These are phyloP conservation scores for Drosophila kanapiae DNA, from an alignment of 1,140 invertebrate species.

Conservation along the genomic window DNA sequence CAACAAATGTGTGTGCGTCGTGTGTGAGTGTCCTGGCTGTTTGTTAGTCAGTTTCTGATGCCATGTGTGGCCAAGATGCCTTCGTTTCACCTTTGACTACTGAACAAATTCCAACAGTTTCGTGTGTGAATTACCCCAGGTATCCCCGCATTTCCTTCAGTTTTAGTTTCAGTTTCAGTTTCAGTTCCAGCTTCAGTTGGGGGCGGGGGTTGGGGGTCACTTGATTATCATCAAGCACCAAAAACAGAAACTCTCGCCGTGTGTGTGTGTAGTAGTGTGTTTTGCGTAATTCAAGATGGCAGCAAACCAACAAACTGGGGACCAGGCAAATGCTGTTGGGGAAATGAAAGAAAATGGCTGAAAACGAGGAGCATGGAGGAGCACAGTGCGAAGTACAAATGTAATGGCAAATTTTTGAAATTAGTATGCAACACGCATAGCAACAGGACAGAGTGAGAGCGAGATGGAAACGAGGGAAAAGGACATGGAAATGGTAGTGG, in stretches of 20 bases:
- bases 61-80: constrained; percentile 53
- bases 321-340: constrained; percentile 3
- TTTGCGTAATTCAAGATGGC: constrained; percentile 53
- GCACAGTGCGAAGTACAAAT: constrained; percentile 68
- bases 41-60: constrained; percentile 2
- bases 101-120: constrained; percentile 64
- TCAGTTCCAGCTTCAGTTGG: constrained; percentile 10
- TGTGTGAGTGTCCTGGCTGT: not conserved
- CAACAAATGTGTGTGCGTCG: constrained; percentile 5
- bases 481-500: constrained; percentile 23
- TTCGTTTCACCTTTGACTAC: constrained; percentile 66
- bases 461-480: constrained; percentile 21
- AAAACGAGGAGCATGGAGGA: constrained; percentile 15
- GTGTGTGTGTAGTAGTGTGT: constrained; percentile 14
- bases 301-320: constrained; percentile 26
- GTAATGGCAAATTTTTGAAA: constrained; percentile 80
- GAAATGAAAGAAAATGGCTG: constrained; percentile 10
- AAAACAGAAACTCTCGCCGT: constrained; percentile 36
- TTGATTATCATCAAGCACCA: constrained; percentile 60
- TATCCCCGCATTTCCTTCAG: not conserved
- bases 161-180: constrained; percentile 20
- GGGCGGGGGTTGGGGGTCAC: constrained; percentile 22
- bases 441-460: constrained; percentile 24
- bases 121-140: constrained; percentile 44
- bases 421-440: constrained; percentile 77